Evolutionary conservation across 2,113 vertebrate species (phyloP), one percentile per base, ranked within the genome.

Genomic region (Aegithalos caudatus): DNA sequence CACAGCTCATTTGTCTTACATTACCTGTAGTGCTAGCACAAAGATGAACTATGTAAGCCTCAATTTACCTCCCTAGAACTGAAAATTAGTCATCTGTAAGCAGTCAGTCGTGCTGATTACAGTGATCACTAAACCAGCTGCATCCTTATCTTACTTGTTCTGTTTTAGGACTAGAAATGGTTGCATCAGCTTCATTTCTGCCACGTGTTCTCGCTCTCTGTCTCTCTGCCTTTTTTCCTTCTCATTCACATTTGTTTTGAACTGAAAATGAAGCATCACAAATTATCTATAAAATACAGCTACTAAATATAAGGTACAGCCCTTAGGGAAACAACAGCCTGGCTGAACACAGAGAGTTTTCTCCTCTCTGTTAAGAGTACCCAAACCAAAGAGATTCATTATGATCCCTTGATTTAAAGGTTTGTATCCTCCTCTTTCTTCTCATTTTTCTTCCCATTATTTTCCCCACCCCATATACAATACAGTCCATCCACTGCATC

Each of bases 1-100:
- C 85, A 88, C 29, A 80, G 74, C 50, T 8, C 25, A 44, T 96
- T 95, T 90, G 62, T 90, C 81, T 95, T 90, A 54, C 57, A 62
- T 58, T 94, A 91, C 67, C 85, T 78, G 58, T 62, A 80, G 35
- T 90, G 66, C 66, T 54, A 62, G 79, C 70, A 88, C 51, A 95
- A 80, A 88, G 45, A 35, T 64, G 79, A 95, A 91, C 80, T 72
- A 54, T 77, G 5, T 80, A 81, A 58, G 66, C 71, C 58, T 84
- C 81, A 85, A 93, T 93, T 88, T 93, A 80, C 81, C 56, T 90
- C 74, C 79, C 47, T 66, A 53, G 64, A 83, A 92, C 82, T 51
- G 76, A 62, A 93, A 95, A 95, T 93, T 94, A 95, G 70, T 82
- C 79, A 70, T 87, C 84, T 92, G 67, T 90, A 91, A 94, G 84